Percentiles rank a stretch among this genome's conserved stretches.
Evolutionary conservation across 2,888 invertebrate species (phyloP).

Genomic region (Nephrotoma guestfalica): DNA sequence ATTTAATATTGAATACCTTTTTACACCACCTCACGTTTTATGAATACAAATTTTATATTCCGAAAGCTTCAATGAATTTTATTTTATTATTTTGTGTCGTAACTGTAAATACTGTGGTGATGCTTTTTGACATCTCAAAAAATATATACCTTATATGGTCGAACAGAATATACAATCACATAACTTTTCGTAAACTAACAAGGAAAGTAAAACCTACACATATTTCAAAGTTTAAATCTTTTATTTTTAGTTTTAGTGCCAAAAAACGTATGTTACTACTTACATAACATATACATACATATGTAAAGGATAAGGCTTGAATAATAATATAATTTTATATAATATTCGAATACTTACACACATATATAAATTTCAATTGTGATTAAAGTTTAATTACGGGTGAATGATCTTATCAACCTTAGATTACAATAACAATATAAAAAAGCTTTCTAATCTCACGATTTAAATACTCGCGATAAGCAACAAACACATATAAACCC

Average conservation of each 20-base stretch:
- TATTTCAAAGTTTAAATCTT: not conserved
- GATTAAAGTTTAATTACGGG: not conserved
- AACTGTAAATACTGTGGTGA: not conserved
- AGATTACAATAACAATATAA: not conserved
- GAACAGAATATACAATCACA: not conserved
- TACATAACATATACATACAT: not conserved
- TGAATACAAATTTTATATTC: not conserved
- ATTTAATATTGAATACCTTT: not conserved
- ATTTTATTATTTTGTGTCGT: not conserved
- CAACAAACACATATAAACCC: not conserved
- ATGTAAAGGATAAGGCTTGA: not conserved
- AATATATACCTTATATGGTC: not conserved
- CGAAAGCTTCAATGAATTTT: not conserved
- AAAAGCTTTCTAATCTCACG: not conserved
- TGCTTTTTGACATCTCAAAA: not conserved
- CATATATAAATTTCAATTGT: not conserved
- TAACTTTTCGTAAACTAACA: not conserved
- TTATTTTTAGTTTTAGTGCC: not conserved
- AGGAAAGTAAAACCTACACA: not conserved
- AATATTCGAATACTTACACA: not conserved
- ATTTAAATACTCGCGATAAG: not conserved
- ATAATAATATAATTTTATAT: not conserved
- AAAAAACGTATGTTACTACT: not conserved
- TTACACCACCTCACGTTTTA: not conserved
- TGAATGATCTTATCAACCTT: not conserved